Conservation (phyloP, 2,113 vertebrate genomes). For the Dasyurus viverrinus region DNA sequence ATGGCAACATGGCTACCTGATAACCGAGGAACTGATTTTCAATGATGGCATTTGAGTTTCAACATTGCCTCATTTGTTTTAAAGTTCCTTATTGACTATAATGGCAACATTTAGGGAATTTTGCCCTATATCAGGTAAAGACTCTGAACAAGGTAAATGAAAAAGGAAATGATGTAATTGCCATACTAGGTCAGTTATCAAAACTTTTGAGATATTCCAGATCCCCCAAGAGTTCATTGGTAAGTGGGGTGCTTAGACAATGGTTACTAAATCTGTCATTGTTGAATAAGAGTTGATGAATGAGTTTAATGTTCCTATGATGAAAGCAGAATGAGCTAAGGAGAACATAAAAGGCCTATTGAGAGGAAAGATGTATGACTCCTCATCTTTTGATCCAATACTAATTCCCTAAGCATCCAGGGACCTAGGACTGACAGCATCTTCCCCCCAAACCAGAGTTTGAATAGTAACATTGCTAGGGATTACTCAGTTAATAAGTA, state of each 20-base stretch:
- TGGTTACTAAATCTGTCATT: not conserved
- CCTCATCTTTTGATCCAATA: not conserved
- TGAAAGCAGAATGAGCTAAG: not conserved
- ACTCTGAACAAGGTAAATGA: not conserved
- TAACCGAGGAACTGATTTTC: not conserved
- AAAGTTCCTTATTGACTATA: not conserved
- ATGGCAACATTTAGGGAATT: not conserved
- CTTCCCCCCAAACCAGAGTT: not conserved
- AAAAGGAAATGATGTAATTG: not conserved
- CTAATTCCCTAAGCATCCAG: not conserved
- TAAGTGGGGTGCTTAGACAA: not conserved
- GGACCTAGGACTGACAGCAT: not conserved
- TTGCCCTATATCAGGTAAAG: not conserved
- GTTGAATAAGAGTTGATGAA: not conserved
- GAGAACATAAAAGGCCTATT: not conserved
- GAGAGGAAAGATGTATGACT: not conserved
- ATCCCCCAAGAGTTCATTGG: not conserved
- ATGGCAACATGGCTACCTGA: not conserved
- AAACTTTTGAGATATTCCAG: not conserved
- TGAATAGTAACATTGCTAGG: not conserved
- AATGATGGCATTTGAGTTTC: not conserved
- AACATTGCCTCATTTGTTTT: not conserved
- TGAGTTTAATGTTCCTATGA: conserved; percentile 1
- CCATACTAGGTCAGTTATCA: not conserved
- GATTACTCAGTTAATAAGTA: not conserved